Evolutionary conservation across 1,140 invertebrate species (phyloP), one percentile per base, ranked within the genome.

Genomic region (Panagrolaimus sp.): DNA sequence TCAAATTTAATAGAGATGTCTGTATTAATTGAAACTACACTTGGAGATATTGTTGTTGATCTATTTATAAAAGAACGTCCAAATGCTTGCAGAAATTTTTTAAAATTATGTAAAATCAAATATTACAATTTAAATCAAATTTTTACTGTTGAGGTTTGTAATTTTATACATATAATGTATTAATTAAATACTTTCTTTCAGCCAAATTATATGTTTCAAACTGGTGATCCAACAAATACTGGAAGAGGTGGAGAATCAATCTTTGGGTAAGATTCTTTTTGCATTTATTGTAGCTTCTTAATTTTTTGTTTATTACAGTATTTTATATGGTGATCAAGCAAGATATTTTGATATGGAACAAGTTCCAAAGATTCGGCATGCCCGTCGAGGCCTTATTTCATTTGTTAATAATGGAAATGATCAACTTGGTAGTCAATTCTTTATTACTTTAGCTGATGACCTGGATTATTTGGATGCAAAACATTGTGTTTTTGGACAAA

Each of bases 81-180:
- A 44, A 87, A 87, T 83, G 87, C 89, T 89, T 93, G 91, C 79
- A 84, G 91, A 25, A 99, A 99, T 84, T 99, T 99, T 81, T 81
- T 99, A 42, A 98, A 98, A 84, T 85, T 99, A 42, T 99, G 96
- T 86, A 97, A 96, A 86, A 87, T 94, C 38, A 99, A 99, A 83
- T 98, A 96, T 84, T 99, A 98, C 87, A 98, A 99, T 85, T 93
- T 89, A 84, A 91, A 89, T 83, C 84, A 97, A 11, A 96, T 99
- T 83, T 92, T 96, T 81, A 90, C 90, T 0, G 90, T 98, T 67
- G 90, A 93, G 83, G 86, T 86, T 78, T 75, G 73, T 51, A 9
- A 51, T 68, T 63, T 71, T 43, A 13, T 31, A 27, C 69, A 11
- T 20, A 13, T 67, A 65, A 67, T 69, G 27, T 65, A 38, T 67